Percentiles rank a stretch among this genome's conserved stretches.
These are phyloP conservation scores for Pantherophis alleghaniensis DNA, from an alignment of 2,797 vertebrate species.

Conservation along the genomic window DNA sequence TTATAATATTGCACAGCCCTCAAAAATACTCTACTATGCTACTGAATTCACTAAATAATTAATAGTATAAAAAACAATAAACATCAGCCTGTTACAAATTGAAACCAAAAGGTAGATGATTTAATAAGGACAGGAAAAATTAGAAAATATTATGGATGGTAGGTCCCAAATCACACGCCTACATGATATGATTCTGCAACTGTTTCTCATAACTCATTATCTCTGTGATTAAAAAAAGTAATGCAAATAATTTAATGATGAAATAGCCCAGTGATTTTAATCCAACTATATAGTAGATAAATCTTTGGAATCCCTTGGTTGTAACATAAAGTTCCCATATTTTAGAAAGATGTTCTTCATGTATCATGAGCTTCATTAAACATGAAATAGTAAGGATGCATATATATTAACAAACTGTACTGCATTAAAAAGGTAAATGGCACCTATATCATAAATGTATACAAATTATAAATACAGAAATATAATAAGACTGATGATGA, in stretches of 20 bases:
- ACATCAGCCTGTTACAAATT: slow-evolving; percentile 46
- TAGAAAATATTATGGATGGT: slow-evolving; percentile 40
- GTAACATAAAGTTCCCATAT: background rate
- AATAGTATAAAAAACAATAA: slow-evolving; percentile 18
- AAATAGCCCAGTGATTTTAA: slow-evolving; percentile 8
- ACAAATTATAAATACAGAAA: slow-evolving; percentile 19
- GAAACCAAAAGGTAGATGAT: slow-evolving; percentile 30
- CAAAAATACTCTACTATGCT: background rate
- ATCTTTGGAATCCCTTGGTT: slow-evolving; percentile 21
- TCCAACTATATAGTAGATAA: background rate
- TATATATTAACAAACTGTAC: slow-evolving; percentile 22
- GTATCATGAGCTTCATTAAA: background rate
- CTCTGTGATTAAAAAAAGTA: background rate
- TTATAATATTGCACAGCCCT: background rate
- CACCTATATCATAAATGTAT: slow-evolving; percentile 19
- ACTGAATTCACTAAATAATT: background rate
- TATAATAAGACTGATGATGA: slow-evolving; percentile 10
- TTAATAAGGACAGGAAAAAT: slow-evolving; percentile 43
- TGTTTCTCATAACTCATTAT: background rate
- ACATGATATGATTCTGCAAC: background rate
- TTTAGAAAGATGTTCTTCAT: background rate
- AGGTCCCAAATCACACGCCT: background rate
- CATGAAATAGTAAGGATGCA: slow-evolving; percentile 11
- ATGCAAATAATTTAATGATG: slow-evolving; percentile 11
- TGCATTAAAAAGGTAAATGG: slow-evolving; percentile 30